Conservation (phyloP, 64 coral and sea anemone genomes). For the Pocillopora verrucosa region DNA sequence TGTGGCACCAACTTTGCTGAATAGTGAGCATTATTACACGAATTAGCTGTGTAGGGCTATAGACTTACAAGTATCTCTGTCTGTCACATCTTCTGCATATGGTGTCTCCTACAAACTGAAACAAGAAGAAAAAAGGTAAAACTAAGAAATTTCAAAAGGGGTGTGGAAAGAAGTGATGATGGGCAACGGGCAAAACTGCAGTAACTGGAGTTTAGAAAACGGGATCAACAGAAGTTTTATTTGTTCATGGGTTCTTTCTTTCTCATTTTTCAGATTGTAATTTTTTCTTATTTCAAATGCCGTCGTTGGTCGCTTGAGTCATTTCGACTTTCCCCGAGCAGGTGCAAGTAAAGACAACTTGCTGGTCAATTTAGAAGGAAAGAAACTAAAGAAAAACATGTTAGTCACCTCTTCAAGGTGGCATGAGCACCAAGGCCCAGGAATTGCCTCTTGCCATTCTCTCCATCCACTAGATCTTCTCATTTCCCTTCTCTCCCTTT, state of each 20-base stretch:
- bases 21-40: background rate
- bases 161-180: too few species aligned
- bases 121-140: background rate
- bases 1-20: too few species aligned
- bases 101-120: background rate
- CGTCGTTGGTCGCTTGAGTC: too few species aligned
- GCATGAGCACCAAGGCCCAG: background rate
- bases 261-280: too few species aligned
- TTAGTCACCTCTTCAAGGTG: background rate
- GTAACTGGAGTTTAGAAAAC: too few species aligned
- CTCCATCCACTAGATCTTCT: background rate
- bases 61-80: background rate
- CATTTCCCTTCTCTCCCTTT: background rate
- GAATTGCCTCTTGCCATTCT: background rate
- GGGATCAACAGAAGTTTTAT: too few species aligned
- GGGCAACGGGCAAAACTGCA: too few species aligned
- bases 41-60: background rate
- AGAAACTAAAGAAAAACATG: background rate
- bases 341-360: background rate
- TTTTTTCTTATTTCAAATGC: too few species aligned
- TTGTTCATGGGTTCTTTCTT: too few species aligned
- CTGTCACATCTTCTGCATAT: background rate
- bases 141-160: background rate
- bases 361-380: background rate
- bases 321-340: too few species aligned